Evolutionary conservation across 2,113 vertebrate genomes (phyloP), one percentile per base, ranked within the genome.

Genomic region (Phodopus roborovskii): DNA sequence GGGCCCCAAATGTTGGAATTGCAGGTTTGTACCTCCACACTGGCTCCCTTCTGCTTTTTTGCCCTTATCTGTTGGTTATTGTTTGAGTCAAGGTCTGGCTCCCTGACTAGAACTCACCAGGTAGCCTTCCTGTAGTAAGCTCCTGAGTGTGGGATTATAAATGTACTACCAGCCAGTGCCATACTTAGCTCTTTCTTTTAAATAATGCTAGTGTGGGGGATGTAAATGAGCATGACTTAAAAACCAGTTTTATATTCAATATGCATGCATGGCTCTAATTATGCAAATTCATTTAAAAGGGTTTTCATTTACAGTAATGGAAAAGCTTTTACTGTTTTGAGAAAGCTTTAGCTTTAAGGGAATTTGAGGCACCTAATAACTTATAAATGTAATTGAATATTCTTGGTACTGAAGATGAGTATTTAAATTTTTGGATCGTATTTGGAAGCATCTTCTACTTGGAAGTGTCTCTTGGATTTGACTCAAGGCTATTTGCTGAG

Each of bases 171-270:
- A n/a, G 39, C 26, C 60, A 85, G 30, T 50, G 2, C 60, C 62
- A 6, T 36, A 20, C 62, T 62, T 62, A 50, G 62, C 84, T 26
- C 84, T 77, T 95, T 96, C 66, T 97, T 98, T 98, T 96, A 95
- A 97, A 96, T 87, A 96, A 68, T 66, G 39, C 36, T 94, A 20
- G 71, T 70, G 60, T 97, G 68, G 95, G 95, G 94, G 97, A 98
- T 98, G 90, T 90, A 97, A 95, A 93, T 85, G 94, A 92, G 75
- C 95, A 90, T 94, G 85, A 96, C 98, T 98, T 98, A 64, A 97
- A 96, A 97, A 90, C 74, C 70, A 42, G 93, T 87, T 90, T 90
- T 84, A 75, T 50, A 58, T 53, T 70, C 92, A 82, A 79, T 45
- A 58, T 45, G 74, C 92, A 74, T 33, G 73, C 66, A 62, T 13